phyloP scores from a whole-genome alignment of 1,140 invertebrate genomes.

The Ips typographus region DNA sequence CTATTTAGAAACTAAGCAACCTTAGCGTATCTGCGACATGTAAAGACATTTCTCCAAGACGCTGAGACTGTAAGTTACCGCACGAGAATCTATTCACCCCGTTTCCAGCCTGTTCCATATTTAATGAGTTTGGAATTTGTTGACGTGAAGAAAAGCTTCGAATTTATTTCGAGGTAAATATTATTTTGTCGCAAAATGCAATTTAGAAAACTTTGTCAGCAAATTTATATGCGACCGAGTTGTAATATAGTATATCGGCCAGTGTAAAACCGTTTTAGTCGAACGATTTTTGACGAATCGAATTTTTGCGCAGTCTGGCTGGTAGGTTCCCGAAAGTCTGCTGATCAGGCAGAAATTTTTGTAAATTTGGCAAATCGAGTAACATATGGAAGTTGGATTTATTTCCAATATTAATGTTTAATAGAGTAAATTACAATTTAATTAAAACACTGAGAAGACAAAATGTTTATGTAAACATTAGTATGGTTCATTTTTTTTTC shows the following conservation, averaged over 20 bases:
- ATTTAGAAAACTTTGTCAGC: not conserved
- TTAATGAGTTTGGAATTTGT: conserved; percentile 4
- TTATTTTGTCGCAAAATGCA: too few relatives aligned
- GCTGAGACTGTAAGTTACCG: not conserved
- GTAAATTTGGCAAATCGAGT: too few relatives aligned
- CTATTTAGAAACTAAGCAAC: not conserved
- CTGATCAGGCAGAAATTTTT: not conserved
- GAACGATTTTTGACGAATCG: not conserved
- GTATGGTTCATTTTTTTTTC: too few relatives aligned
- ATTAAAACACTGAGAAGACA: too few relatives aligned
- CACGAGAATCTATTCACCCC: not conserved
- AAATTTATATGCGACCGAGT: not conserved
- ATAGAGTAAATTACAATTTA: too few relatives aligned
- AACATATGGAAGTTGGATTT: too few relatives aligned
- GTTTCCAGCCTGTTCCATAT: not conserved
- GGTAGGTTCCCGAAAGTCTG: not conserved
- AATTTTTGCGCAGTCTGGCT: not conserved
- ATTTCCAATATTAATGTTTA: too few relatives aligned
- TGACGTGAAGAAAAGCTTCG: not conserved
- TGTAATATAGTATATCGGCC: not conserved
- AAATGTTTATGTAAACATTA: too few relatives aligned
- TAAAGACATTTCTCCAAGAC: not conserved
- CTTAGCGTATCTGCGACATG: not conserved
- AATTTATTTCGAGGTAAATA: not conserved
- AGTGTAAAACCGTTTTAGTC: not conserved